Evolutionary conservation across 2,888 invertebrate species (phyloP), one percentile per base, ranked within the genome.

Genomic region (Spicauda simplicius): DNA sequence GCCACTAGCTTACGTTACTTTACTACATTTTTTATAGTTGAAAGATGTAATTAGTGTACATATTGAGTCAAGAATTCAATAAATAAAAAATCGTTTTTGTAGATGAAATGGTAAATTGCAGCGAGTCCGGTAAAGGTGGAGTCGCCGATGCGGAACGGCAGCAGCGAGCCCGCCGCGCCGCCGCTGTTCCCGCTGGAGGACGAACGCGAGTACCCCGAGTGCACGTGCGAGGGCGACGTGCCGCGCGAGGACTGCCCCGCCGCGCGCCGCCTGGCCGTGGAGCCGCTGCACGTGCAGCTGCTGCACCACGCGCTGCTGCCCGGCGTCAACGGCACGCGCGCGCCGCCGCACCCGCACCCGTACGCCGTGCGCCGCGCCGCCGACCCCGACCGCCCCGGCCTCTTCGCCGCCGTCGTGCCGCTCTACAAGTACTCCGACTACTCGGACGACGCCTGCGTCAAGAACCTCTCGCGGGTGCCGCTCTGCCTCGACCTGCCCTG

Each of bases 281-380:
- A 77, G 88, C 94, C 83, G 84, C 86, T 76, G 74, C 93, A 86
- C 78, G 93, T 96, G 67, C 87, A 89, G 70, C 90, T 93, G 66
- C 85, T 95, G 66, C 95, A 95, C 81, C 87, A 94, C 80, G 88
- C 85, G 52, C 87, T 81, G 71, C 85, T 95, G 73, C 92, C 94
- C 60, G 95, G 95, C 70, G 87, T 95, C 59, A 95, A 95, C 82
- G 95, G 95, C 72, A 95, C 94, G 69, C 89, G 94, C 19, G 92
- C 92, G 2, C 91, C 90, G 0, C 73, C 86, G 19, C 75, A 80
- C 58, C 89, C 88, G 33, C 90, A 88, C 77, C 80, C 76, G 71
- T 87, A 82, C 86, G 87, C 87, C 80, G 94, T 88, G n/a, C 80
- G 92, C 1, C 76, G 80, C 4, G 84, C 86, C 12, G 73, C 73